A percentile compares a stretch with the other conserved stretches of the same genome.
phyloP scores from a whole-genome alignment of 2,888 invertebrate species.

The Podotricha telesiphe region DNA sequence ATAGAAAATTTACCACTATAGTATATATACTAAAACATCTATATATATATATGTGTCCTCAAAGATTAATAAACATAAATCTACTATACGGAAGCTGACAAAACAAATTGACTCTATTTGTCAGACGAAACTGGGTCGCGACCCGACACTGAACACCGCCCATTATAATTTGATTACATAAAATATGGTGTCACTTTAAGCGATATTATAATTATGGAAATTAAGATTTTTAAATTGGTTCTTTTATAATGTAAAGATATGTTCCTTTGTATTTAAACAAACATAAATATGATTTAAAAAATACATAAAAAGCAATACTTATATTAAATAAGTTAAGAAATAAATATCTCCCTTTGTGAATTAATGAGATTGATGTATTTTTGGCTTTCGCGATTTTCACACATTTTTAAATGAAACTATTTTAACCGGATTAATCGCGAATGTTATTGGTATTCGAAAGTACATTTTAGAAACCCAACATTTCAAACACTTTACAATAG shows the following conservation, averaged over 20 bases:
- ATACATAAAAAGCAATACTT: too few relatives aligned
- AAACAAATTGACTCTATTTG: slow-evolving; percentile 25
- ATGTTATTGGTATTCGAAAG: too few relatives aligned
- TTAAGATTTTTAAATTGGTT: not conserved
- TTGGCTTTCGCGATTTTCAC: too few relatives aligned
- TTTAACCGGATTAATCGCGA: too few relatives aligned
- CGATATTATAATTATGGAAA: not conserved
- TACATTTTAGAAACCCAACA: too few relatives aligned
- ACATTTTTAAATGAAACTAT: too few relatives aligned
- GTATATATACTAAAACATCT: too few relatives aligned
- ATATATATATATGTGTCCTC: not conserved
- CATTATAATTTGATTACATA: slow-evolving; percentile 20
- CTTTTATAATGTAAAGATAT: too few relatives aligned
- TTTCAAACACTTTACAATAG: too few relatives aligned
- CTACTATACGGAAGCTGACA: slow-evolving; percentile 16
- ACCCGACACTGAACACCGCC: slow-evolving; percentile 5
- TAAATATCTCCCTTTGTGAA: not conserved
- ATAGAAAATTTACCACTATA: not conserved
- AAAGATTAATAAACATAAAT: slow-evolving; percentile 24
- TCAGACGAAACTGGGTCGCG: slow-evolving; percentile 27
- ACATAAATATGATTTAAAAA: too few relatives aligned
- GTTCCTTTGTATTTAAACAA: too few relatives aligned
- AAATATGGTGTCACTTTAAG: slow-evolving; percentile 5
- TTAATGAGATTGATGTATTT: too few relatives aligned
- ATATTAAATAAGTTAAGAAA: not conserved